These are phyloP conservation scores for Drepana falcataria DNA, from an alignment of 2,888 invertebrate species.

Conservation along the genomic window DNA sequence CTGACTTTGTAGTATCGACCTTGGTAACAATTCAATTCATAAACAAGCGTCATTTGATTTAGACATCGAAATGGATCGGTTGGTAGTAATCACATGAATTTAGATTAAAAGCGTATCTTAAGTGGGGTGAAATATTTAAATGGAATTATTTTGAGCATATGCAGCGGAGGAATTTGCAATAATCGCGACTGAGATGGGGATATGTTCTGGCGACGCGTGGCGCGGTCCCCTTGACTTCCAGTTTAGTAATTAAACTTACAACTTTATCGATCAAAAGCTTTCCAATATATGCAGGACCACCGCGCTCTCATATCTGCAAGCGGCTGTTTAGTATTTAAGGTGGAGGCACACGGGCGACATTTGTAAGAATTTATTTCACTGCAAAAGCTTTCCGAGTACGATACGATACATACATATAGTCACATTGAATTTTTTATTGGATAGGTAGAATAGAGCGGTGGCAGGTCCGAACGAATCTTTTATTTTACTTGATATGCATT, in stretches of 20 bases:
- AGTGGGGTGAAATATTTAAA: neutral
- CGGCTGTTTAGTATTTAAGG: constrained; percentile 32
- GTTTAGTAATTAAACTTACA: constrained; percentile 75
- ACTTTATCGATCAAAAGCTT: constrained; percentile 72
- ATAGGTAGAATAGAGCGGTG: too few species aligned
- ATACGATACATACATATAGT: too few species aligned
- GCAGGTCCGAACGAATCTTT: too few species aligned
- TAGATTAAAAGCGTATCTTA: neutral
- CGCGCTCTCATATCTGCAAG: constrained; percentile 52
- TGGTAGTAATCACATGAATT: neutral
- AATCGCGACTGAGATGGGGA: neutral
- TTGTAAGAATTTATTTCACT: constrained; percentile 4
- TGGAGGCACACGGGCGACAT: constrained; percentile 1
- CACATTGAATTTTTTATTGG: too few species aligned
- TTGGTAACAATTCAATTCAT: too few species aligned
- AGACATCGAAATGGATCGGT: neutral
- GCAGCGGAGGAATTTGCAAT: constrained; percentile 13
- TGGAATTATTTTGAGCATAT: constrained; percentile 13
- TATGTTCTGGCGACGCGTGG: constrained; percentile 36
- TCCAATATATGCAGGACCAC: constrained; percentile 62
- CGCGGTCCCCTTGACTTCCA: constrained; percentile 67
- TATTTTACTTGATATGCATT: too few species aligned
- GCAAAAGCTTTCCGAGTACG: neutral
- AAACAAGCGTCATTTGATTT: neutral
- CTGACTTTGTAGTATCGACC: neutral